These are phyloP conservation scores for Poecilia gillii DNA, from an alignment of 2,797 vertebrate species.

Conservation along the genomic window DNA sequence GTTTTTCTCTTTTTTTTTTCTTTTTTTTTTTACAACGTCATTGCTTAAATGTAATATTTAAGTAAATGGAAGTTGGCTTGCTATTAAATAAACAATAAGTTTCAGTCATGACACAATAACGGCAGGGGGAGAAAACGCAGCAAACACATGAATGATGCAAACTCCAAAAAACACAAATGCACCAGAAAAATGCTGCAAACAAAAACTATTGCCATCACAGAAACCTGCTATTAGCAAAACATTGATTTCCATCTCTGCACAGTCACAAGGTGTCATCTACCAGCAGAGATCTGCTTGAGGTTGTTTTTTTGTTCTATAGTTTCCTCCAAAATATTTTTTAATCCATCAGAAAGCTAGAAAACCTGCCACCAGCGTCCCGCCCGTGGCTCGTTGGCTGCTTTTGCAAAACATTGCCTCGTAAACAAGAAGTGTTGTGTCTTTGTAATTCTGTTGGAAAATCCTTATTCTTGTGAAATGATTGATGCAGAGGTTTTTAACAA, in stretches of 20 bases:
- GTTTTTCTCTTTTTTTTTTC: constrained; percentile 12
- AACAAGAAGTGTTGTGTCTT: background rate
- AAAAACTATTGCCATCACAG: background rate
- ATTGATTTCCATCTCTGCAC: background rate
- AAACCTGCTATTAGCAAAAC: background rate
- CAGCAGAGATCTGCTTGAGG: background rate
- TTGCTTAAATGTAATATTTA: background rate
- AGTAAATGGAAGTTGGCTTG: background rate
- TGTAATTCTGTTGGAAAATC: background rate
- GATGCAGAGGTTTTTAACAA: background rate
- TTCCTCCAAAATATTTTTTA: background rate
- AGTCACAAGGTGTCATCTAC: background rate
- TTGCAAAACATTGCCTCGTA: background rate
- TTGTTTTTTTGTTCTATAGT: background rate
- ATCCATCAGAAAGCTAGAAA: background rate
- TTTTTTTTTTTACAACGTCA: background rate
- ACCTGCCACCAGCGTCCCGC: background rate
- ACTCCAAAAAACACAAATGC: background rate
- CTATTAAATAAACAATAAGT: background rate
- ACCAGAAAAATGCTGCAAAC: background rate
- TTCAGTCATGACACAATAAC: background rate
- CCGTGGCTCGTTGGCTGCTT: background rate
- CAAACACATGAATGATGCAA: background rate
- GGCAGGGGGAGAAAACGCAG: background rate
- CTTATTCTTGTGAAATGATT: background rate